Conservation (phyloP, 2,888 invertebrate species). For the Nymphalis c-album region DNA sequence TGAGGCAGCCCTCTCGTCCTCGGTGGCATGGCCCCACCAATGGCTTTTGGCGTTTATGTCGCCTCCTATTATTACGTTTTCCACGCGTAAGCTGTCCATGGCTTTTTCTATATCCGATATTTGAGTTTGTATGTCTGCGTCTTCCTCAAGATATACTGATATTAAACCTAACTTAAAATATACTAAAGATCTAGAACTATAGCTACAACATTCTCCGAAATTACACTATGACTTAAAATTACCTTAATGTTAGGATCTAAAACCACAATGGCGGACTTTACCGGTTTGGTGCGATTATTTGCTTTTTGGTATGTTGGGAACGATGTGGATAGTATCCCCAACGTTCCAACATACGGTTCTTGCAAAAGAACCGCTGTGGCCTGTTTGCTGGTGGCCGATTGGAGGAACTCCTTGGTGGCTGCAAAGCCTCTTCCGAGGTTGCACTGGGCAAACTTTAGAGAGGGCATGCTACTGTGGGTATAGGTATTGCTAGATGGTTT, state of each 20-base stretch:
- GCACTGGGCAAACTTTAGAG: background rate
- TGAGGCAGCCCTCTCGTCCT: background rate
- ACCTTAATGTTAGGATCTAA: background rate
- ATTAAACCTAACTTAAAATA: background rate
- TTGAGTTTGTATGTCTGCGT: background rate
- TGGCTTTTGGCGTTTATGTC: background rate
- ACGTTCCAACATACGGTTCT: background rate
- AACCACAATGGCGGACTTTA: background rate
- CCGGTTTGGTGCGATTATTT: background rate
- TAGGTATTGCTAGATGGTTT: no score
- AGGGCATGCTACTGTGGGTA: no score
- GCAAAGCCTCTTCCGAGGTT: background rate
- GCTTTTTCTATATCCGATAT: background rate
- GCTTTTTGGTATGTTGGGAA: background rate
- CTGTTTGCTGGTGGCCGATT: background rate
- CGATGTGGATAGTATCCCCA: background rate
- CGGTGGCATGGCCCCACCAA: background rate
- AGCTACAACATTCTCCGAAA: background rate
- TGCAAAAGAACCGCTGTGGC: background rate
- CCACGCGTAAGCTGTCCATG: fast-evolving
- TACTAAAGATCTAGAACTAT: background rate
- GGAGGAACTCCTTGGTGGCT: background rate
- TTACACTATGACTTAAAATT: background rate
- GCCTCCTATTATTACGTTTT: background rate
- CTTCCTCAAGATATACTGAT: background rate